Evolutionary conservation across 2,797 vertebrate genomes (phyloP).

Genomic region (Fistularia commersonii): DNA sequence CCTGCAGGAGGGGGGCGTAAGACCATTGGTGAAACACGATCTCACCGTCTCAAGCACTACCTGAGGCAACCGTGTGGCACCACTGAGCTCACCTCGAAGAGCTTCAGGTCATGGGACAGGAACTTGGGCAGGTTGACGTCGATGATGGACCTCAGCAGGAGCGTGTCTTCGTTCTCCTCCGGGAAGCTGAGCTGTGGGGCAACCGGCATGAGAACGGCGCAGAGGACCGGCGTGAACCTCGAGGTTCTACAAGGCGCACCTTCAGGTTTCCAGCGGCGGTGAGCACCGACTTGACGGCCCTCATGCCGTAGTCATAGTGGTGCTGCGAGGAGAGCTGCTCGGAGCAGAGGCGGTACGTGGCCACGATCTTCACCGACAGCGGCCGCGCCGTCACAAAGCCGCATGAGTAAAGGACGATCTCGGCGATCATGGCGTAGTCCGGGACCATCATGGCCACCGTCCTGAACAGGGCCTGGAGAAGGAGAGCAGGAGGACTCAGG

Average conservation of each 20-base stretch:
- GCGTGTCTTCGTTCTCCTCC: conserved; percentile 86
- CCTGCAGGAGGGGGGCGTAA: no score
- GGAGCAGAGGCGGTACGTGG: conserved; percentile 85
- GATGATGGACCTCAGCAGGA: conserved; percentile 87
- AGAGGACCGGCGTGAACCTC: no score
- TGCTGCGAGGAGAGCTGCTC: conserved; percentile 89
- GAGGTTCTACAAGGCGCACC: no score
- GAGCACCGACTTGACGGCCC: conserved; percentile 90
- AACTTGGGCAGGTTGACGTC: conserved; percentile 92
- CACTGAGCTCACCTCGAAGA: conserved; percentile 96
- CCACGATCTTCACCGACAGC: conserved; percentile 88
- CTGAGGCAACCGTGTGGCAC: no score
- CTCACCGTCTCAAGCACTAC: no score
- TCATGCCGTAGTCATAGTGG: conserved; percentile 93
- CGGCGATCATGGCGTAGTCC: conserved; percentile 91
- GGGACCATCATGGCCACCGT: conserved; percentile 96
- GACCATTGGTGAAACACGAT: no score
- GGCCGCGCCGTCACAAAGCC: conserved; percentile 88
- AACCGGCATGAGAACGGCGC: no score
- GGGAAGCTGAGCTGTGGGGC: conserved; percentile 89
- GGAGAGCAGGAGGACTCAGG: no score
- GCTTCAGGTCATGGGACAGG: conserved; percentile 85
- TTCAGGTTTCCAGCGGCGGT: conserved; percentile 89
- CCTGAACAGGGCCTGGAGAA: conserved; percentile 87
- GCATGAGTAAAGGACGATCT: conserved; percentile 90